These are phyloP conservation scores for Cylas formicarius DNA, from an alignment of 1,140 invertebrate genomes.

Conservation along the genomic window DNA sequence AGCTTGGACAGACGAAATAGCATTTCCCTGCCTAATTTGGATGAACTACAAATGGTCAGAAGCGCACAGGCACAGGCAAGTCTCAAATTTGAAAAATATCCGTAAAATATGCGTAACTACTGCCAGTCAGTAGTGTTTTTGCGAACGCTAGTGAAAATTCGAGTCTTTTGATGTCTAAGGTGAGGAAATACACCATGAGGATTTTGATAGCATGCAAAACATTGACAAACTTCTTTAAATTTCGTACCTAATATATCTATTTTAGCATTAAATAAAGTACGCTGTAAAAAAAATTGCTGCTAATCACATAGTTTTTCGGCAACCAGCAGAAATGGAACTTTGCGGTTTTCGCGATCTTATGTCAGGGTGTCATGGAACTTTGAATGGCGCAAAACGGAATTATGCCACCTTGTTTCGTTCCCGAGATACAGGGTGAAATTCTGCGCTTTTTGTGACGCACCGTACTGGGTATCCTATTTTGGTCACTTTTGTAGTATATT, in stretches of 20 bases:
- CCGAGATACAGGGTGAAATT: too few relatives aligned
- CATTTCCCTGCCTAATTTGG: slow-evolving; percentile 35
- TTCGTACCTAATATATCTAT: not conserved
- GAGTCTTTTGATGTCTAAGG: not conserved
- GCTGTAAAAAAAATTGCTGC: too few relatives aligned
- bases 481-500: too few relatives aligned
- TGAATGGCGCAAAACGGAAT: too few relatives aligned
- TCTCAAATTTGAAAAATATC: not conserved
- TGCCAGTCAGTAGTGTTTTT: not conserved
- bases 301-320: too few relatives aligned
- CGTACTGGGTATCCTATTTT: too few relatives aligned
- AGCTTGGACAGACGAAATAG: slow-evolving; percentile 29
- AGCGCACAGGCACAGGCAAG: slow-evolving; percentile 20
- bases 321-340: too few relatives aligned
- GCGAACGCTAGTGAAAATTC: not conserved
- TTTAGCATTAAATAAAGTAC: not conserved
- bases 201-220: slow-evolving; percentile 6
- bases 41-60: slow-evolving; percentile 28
- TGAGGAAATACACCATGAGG: not conserved
- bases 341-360: too few relatives aligned
- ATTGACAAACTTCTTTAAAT: not conserved
- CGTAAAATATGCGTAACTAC: not conserved
- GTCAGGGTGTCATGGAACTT: too few relatives aligned
- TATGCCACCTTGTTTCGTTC: too few relatives aligned
- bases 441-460: too few relatives aligned